Evolutionary conservation across 1,140 invertebrate genomes (phyloP), one percentile per base, ranked within the genome.

Genomic region (Trichoplusia ni): DNA sequence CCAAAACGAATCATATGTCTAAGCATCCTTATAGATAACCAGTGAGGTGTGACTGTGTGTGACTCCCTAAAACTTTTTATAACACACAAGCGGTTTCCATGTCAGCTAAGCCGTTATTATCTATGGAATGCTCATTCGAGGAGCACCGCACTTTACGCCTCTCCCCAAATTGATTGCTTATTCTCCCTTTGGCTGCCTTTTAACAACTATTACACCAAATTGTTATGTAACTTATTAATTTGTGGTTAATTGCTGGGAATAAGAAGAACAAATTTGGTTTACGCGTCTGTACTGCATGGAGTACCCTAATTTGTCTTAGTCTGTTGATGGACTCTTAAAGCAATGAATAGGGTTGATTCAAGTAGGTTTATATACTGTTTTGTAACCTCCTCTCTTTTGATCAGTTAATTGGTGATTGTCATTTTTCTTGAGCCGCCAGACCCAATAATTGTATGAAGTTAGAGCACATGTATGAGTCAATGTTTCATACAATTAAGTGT

Each of bases 141-240:
- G 69, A 51, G 67, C 56, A 49, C 66, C 69, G 63, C 69, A 77
- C 73, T 80, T 80, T 77, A 64, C 77, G 77, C 75, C 77, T 79
- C 54, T 71, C 63, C 59, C 66, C 40, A 66, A 77, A 80, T 75
- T 74, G 73, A 77, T 80, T 73, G 73, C 67, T 73, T 67, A 46
- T 68, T 71, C 66, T 77, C 60, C 64, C 64, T 73, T 79, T 71
- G 67, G 64, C 42, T 65, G 40, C 60, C 65, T 75, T 71, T 71
- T 77, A 77, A 75, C 70, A 71, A 64, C 49, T 44, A 42, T 69
- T 49, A 13, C 21, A 64, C 67, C 58, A 65, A 76, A 71, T 76
- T 70, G 69, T 71, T 78, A 53, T 71, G 67, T 67, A 64, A 70
- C 59, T 70, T 72, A 77, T 68, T 77, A 77, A 72, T 77, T 72